Evolutionary conservation across 2,888 invertebrate genomes (phyloP).

Genomic region (Diaprepes abbreviatus): DNA sequence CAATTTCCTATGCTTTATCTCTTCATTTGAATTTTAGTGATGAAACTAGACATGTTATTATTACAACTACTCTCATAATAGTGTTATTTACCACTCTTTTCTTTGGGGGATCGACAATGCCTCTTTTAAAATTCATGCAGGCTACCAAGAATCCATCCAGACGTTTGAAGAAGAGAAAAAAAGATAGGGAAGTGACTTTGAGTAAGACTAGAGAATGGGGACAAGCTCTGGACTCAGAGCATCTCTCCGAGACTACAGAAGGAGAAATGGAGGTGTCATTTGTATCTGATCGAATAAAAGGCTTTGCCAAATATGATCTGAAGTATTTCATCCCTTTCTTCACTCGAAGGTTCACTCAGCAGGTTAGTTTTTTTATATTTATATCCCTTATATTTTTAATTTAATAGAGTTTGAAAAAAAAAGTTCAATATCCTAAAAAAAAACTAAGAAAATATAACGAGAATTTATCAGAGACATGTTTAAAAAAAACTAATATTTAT

Average conservation of each 20-base stretch:
- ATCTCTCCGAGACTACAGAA: constrained; percentile 92
- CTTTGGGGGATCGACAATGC: constrained; percentile 98
- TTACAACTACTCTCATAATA: constrained; percentile 98
- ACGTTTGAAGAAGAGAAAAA: constrained; percentile 71
- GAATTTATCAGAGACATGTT: too few relatives aligned
- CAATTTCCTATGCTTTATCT: constrained; percentile 97
- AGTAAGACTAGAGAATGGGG: constrained; percentile 99
- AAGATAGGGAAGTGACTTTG: constrained; percentile 86
- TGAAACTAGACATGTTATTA: constrained; percentile 95
- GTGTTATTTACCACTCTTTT: constrained; percentile 95
- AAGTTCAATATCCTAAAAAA: too few relatives aligned
- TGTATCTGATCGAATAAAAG: constrained; percentile 83
- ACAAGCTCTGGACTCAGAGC: constrained; percentile 93
- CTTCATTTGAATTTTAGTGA: constrained; percentile 94
- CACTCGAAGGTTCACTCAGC: constrained; percentile 91
- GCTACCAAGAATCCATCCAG: constrained; percentile 73
- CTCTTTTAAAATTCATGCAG: constrained; percentile 91
- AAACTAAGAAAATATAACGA: too few relatives aligned
- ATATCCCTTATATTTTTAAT: too few relatives aligned
- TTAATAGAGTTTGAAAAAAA: too few relatives aligned
- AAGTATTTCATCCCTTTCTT: constrained; percentile 97
- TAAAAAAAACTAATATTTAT: too few relatives aligned
- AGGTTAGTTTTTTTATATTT: constrained; percentile 75
- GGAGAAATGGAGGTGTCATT: constrained; percentile 93
- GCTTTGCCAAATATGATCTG: constrained; percentile 92